These are phyloP conservation scores for Muschampia plurimacula DNA, from an alignment of 2,888 invertebrate species.

Conservation along the genomic window DNA sequence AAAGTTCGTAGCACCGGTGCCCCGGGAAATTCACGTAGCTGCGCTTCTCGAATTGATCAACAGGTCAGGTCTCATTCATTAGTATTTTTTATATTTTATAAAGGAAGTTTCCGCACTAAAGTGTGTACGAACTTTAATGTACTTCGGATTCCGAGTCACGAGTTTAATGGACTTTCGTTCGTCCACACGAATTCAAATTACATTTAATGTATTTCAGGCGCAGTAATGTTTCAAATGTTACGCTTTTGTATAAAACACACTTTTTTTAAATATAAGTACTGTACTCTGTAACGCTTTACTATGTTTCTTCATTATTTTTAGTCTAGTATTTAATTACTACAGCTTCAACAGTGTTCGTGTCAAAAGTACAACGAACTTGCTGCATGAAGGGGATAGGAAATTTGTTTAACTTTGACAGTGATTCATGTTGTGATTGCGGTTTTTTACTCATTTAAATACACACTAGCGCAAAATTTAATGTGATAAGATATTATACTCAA, in stretches of 20 bases:
- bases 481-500: background rate
- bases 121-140: constrained; percentile 3
- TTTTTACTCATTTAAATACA: background rate
- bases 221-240: constrained; percentile 6
- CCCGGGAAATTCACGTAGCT: constrained; percentile 40
- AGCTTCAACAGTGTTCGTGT: background rate
- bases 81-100: constrained; percentile 43
- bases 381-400: background rate
- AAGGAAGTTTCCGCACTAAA: constrained; percentile 13
- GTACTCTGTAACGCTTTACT: background rate
- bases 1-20: constrained; percentile 25
- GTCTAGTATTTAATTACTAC: background rate
- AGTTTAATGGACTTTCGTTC: constrained; percentile 13
- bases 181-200: constrained; percentile 22
- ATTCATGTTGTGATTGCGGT: background rate
- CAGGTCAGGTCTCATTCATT: constrained; percentile 67
- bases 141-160: background rate
- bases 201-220: constrained; percentile 16
- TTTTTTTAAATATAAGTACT: background rate
- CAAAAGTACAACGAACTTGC: background rate
- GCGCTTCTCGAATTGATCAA: constrained; percentile 59
- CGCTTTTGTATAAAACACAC: background rate
- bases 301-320: background rate
- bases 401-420: background rate
- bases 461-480: background rate